Evolutionary conservation across 1,140 invertebrate species (phyloP), one percentile per base, ranked within the genome.

Genomic region (Notospermus geniculatus): DNA sequence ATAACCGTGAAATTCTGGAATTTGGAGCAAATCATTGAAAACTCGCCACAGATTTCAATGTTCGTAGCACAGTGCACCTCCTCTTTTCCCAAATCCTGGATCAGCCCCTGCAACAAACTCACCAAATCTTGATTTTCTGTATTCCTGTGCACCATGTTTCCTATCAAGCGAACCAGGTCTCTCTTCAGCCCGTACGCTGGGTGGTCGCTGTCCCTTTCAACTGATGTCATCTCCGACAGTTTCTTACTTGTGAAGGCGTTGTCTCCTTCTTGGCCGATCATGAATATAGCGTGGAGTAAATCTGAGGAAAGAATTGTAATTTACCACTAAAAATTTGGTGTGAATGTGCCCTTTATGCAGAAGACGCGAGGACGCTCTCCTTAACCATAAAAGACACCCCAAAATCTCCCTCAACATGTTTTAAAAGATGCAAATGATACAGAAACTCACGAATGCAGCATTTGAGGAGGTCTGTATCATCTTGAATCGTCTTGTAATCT

Each of bases 111-210:
- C n/a, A n/a, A n/a, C n/a, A n/a, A n/a, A 54, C 60, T 77, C 73
- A 90, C 89, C 81, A 86, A 76, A 83, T 87, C 83, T 78, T 91
- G 89, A 74, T 87, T 88, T 29, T 80, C 77, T 72, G 83, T 83
- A 72, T 88, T 84, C 59, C 84, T 84, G 81, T 87, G 87, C 54
- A 84, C 84, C 54, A 91, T 74, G 79, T 91, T 92, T n/a, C 86
- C 89, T 50, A 91, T 83, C 0, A 89, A 78, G 43, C 88, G 76
- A 41, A 91, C 86, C 1, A 91, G 74, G 63, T 84, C 83, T 22
- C 85, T 86, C 81, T 91, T 91, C 70, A 92, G 88, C 1, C 89
- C 88, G 80, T 87, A 90, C 1, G 81, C 82, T 32, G 86, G 85
- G 78, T 87, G 82, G 53, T 4, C 4, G 32, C 32, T 36, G 71